Percentiles rank a stretch among this genome's conserved stretches.
These are phyloP conservation scores for Rhagophthalmus giganteus DNA, from an alignment of 2,888 invertebrate genomes.

Conservation along the genomic window DNA sequence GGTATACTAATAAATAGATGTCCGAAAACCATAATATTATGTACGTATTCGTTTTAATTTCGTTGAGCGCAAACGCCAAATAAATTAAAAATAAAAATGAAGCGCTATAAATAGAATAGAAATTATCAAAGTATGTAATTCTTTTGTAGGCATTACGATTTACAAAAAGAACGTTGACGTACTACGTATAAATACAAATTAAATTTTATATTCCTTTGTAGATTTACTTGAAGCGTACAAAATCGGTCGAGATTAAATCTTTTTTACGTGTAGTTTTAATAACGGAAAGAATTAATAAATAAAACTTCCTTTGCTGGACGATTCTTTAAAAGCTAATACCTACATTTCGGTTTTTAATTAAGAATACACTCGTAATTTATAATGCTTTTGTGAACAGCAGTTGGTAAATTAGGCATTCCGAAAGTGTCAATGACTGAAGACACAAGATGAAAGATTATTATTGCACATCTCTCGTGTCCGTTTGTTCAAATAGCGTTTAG, in stretches of 20 bases:
- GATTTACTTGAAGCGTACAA: not conserved
- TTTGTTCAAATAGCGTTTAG: constrained; percentile 10
- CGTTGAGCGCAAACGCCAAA: too few species aligned
- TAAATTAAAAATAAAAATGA: not conserved
- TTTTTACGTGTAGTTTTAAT: not conserved
- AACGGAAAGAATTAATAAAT: not conserved
- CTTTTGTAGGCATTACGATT: not conserved
- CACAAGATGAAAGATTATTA: constrained; percentile 15
- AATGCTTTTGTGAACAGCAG: not conserved
- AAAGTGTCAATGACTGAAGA: constrained; percentile 16
- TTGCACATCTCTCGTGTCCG: constrained; percentile 4
- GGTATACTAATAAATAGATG: too few species aligned
- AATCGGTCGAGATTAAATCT: not conserved
- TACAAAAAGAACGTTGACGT: not conserved
- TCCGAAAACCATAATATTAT: too few species aligned
- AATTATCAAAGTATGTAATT: not conserved
- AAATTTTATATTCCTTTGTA: not conserved
- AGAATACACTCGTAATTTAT: not conserved
- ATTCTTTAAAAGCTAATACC: too few species aligned
- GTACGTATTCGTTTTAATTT: too few species aligned
- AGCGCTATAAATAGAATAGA: not conserved
- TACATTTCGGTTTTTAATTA: not conserved
- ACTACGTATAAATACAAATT: not conserved
- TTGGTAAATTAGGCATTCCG: constrained; percentile 13
- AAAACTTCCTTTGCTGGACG: too few species aligned